phyloP scores from a whole-genome alignment of 2,797 vertebrate species.

The Prionace glauca region DNA sequence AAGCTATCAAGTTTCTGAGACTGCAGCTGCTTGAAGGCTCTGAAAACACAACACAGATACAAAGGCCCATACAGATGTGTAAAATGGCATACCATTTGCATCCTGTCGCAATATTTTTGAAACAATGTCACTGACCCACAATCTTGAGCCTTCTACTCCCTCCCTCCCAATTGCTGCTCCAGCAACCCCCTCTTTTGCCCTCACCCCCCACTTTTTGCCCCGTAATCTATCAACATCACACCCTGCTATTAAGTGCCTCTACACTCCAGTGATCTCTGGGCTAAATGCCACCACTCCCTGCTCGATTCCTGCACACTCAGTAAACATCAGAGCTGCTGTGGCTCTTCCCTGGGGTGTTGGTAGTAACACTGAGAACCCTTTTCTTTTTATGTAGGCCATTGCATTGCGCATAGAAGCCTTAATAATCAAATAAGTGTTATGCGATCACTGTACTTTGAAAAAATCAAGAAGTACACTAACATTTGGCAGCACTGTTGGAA shows the following conservation, averaged over 20 bases:
- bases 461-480: neutral
- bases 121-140: neutral
- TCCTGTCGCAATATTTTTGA: neutral
- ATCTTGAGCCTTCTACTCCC: neutral
- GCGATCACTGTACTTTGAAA: neutral
- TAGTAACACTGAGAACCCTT: neutral
- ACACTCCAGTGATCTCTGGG: neutral
- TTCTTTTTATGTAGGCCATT: neutral
- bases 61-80: neutral
- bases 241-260: neutral
- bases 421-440: neutral
- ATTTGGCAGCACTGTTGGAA: neutral
- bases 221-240: neutral
- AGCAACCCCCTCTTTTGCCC: no score
- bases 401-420: neutral
- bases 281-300: neutral
- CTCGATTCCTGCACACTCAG: neutral
- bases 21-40: neutral
- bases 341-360: neutral
- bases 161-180: neutral
- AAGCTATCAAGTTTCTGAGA: neutral
- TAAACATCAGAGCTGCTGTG: neutral
- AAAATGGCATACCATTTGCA: neutral
- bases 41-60: neutral
- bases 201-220: neutral